Evolutionary conservation across 1,140 invertebrate genomes (phyloP).

Genomic region (Penaeus vannamei): DNA sequence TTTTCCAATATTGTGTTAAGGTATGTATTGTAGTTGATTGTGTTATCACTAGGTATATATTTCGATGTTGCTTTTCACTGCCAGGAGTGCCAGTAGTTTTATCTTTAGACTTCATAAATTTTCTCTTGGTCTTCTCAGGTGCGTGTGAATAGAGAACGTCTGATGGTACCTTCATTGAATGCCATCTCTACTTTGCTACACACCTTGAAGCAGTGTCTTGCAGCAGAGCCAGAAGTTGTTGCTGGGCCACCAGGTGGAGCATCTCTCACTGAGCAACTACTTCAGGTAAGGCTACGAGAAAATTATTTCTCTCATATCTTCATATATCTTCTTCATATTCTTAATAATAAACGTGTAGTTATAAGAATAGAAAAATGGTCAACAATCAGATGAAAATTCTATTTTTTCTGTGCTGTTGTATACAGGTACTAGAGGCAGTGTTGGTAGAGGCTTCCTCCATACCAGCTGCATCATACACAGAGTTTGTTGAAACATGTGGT

Average conservation of each 20-base stretch:
- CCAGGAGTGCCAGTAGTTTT: slow-evolving; percentile 59
- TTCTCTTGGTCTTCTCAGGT: slow-evolving; percentile 70
- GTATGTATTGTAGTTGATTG: slow-evolving; percentile 74
- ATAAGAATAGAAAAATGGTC: no score
- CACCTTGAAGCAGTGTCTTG: slow-evolving; percentile 73
- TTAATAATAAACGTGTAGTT: background rate
- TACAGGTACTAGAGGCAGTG: slow-evolving; percentile 92
- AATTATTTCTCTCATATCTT: slow-evolving; percentile 40
- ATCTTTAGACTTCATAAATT: background rate
- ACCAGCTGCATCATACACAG: slow-evolving; percentile 82
- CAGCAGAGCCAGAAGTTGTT: slow-evolving; percentile 74
- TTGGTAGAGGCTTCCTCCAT: slow-evolving; percentile 84
- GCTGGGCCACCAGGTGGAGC: slow-evolving; percentile 79
- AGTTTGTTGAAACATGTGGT: slow-evolving; percentile 87
- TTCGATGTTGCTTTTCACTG: background rate
- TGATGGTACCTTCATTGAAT: slow-evolving; percentile 80
- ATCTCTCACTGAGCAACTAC: slow-evolving; percentile 84
- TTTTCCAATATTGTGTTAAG: slow-evolving; percentile 88
- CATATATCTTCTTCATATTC: background rate
- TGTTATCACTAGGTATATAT: slow-evolving; percentile 70
- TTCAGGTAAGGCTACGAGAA: slow-evolving; percentile 75
- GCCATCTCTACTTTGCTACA: slow-evolving; percentile 81
- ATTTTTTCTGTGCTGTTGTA: slow-evolving; percentile 54
- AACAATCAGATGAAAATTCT: background rate
- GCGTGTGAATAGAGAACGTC: slow-evolving; percentile 79